These are phyloP conservation scores for Pseudomyrmex concolor DNA, from an alignment of 1,140 invertebrate genomes.

Conservation along the genomic window DNA sequence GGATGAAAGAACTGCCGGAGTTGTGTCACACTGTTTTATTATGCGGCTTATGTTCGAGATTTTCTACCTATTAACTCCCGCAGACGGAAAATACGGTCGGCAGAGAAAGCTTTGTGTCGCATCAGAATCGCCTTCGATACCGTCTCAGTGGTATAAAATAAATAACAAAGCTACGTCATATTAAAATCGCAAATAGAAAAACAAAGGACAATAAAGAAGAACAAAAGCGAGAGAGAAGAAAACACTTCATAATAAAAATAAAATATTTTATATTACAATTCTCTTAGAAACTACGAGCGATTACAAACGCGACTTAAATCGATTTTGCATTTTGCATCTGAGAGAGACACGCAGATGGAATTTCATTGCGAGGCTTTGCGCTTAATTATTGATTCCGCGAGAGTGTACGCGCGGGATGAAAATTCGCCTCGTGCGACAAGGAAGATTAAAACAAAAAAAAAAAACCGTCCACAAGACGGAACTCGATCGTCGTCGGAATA, in stretches of 20 bases:
- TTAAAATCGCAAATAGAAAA: too few species aligned
- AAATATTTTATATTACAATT: too few species aligned
- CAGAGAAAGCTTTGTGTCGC: not conserved
- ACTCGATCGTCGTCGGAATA: conserved; percentile 22
- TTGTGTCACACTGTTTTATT: conserved; percentile 57
- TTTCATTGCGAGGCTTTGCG: not conserved
- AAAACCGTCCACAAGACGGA: conserved; percentile 1
- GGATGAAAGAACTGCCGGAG: not conserved
- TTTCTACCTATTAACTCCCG: conserved; percentile 53
- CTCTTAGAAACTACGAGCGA: too few species aligned
- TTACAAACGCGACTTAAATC: too few species aligned
- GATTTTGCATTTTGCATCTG: not conserved
- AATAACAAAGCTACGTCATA: too few species aligned
- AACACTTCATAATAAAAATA: not conserved
- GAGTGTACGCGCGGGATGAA: conserved; percentile 1
- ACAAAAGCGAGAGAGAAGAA: too few species aligned
- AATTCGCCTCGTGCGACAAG: conserved; percentile 33
- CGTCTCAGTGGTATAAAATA: too few species aligned
- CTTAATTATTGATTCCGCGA: conserved; percentile 37
- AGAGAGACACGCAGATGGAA: not conserved
- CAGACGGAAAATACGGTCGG: conserved; percentile 1
- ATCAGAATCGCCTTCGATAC: not conserved
- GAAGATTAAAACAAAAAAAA: conserved; percentile 46
- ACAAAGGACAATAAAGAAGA: too few species aligned
- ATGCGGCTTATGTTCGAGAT: conserved; percentile 54